Base-by-base conservation (phyloP, 2,113 vertebrate genomes). In the Hylia prasina region DNA sequence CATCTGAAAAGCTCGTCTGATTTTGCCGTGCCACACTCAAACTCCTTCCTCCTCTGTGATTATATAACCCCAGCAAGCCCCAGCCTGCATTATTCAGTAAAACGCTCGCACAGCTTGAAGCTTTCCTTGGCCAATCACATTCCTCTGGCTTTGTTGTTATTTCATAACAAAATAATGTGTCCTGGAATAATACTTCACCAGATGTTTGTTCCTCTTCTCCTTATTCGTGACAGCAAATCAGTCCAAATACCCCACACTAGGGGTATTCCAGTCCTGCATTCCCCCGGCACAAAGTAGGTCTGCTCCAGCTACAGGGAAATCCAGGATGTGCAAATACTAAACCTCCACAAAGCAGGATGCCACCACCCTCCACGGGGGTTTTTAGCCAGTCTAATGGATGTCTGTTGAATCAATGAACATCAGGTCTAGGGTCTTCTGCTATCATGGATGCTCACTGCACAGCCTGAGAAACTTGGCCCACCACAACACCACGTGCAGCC, bases 131-230 rank as follows among this genome's bases (percentile, higher is more conserved):
- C 93, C 92, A 93, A 89, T 93, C 85, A 5, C 71, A 39, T 60
- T 93, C 88, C 88, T 77, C 82, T 45, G 15, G 60, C 92, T 93
- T 35, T 92, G 76, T 47, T 95, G 87, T 82, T 90, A 94, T 95
- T 93, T 96, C 86, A 31, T 92, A 96, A 96, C 90, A 83, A 88
- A 93, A 81, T 83, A 80, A 94, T 40, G 37, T 86, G 93, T 93
- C 88, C 93, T 81, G 93, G 80, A 94, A 93, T 90, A 93, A 87
- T 96, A 80, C 73, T 92, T 83, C 42, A 47, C 60, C 88, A 94
- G 90, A 93, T 83, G 90, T 51, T 87, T 33, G 47, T 1, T 4
- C 21, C 83, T 65, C 73, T 93, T 30, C 70, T 81, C 79, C 58
- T 76, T 13, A 15, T 23, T 71, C 25, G 1, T 28, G 40, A 60